Base-by-base conservation (phyloP, 23 tunicate species). In the Diplosoma virens region DNA sequence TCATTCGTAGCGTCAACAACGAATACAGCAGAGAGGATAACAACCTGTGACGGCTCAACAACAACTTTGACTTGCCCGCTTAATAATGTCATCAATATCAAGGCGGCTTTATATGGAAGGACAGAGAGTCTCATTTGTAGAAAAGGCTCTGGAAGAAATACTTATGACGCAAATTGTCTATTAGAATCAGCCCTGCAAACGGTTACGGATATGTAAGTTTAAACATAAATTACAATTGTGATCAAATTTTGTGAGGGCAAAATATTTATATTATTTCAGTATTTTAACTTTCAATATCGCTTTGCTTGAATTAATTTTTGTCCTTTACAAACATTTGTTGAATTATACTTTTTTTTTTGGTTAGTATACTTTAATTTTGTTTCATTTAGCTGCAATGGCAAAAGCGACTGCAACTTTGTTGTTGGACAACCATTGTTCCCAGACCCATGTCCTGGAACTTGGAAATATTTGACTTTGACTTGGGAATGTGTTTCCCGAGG, bases 391-490 rank as follows among this genome's bases (percentile, higher is more conserved):
- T 89, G 96, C 79, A 71, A 78, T 70, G 88, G 81, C 2, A 71
- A 82, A 59, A 82, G 45, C n/a, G 68, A 70, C 32, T 89, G 96
- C 37, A 30, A 63, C 18, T 78, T 89, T 48, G 50, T 14, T 17
- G 96, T 89, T 25, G 88, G 81, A 2, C 67, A 31, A 1, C 37
- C 64, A 25, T 59, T 50, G 20, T 82, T 89, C 53, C 75, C 71
- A 33, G 96, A 89, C 75, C 96, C 88, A 5, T 89, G 96, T 37
- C 88, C 96, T 0, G 88, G 84, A n/a, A 89, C 88, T 32, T 71
- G 82, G 26, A 89, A 89, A 56, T 82, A 89, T 45, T 50, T 89
- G 3, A 60, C 58, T 34, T 75, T 77, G 16, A 33, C 32, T 22
- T 89, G 86, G 84, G 76, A 81, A 59, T 89, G 96, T 46, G 87